Evolutionary conservation across 2,888 invertebrate species (phyloP), one percentile per base, ranked within the genome.

Genomic region (Caenorhabditis imperialis): DNA sequence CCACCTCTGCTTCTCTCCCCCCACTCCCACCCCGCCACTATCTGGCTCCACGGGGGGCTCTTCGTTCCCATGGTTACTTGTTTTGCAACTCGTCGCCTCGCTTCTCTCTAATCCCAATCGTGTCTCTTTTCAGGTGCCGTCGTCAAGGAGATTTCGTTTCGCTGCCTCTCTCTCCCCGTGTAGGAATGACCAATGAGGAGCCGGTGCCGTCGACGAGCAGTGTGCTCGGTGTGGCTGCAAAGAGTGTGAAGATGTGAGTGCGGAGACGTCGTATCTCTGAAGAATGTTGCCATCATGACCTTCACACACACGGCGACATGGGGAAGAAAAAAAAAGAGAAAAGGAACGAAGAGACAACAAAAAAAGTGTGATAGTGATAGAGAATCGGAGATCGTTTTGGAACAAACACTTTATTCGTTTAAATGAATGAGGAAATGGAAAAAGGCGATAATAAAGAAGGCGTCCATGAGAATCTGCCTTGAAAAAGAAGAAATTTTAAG

Each of bases 151-250:
- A n/a, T n/a, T n/a, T n/a, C n/a, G n/a, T n/a, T n/a, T n/a, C 30
- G 6, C 30, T 30, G 30, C 30, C 7, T 30, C 7, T 30, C 30
- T 7, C n/a, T 37, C 16, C 27, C 14, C 47, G 35, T 45, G 62
- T 37, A n/a, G 33, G 37, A 20, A 72, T 63, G 71, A 72, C 63
- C 25, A 58, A 72, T 23, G 71, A 72, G 62, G 62, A 71, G 61
- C 48, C 58, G 47, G 50, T 53, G 48, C 51, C 71, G n/a, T 51
- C 62, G 37, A 71, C 71, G 50, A 71, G 71, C 57, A 42, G 71
- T 42, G 69, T 69, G 60, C 58, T 69, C 58, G 51, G 58, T 14
- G 51, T 48, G 35, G 53, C 58, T 25, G 53, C 45, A 33, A 69
- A 58, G 37, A 69, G 57, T 37, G 58, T 53, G 60, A 60, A 53